Evolutionary conservation across 1,140 invertebrate species (phyloP), one percentile per base, ranked within the genome.

Genomic region (Zaprionus lachaisei): DNA sequence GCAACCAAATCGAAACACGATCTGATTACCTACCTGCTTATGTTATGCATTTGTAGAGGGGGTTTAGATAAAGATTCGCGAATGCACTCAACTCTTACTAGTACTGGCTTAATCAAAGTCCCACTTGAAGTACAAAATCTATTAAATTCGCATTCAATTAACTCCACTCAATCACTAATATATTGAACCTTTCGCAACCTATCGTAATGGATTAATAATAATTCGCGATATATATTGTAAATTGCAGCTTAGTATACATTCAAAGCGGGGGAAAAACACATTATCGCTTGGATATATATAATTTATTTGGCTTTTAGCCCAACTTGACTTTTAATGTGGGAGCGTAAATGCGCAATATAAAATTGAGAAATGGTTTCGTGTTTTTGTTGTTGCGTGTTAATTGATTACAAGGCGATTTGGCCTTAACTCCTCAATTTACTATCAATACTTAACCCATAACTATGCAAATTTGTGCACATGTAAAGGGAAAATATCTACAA

Each of bases 11-110:
- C 55, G 71, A 69, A 75, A 60, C 37, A 24, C 24, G 58, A 82
- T 3, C 71, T 83, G 76, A 83, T 76, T 79, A 65, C 57, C 57
- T 67, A 4, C 26, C n/a, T 17, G 41, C n/a, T 47, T 17, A 17
- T 47, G 41, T 17, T 17, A 47, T 41, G 15, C n/a, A 7, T 2
- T 7, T 47, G n/a, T 17, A 17, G n/a, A 17, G n/a, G 7, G 6
- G 6, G n/a, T n/a, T 2, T 2, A 17, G 41, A 17, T 47, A 17
- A 47, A 34, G 2, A 34, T 9, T 4, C 41, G 41, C 41, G n/a
- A 47, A 47, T 17, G 2, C 6, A 7, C 28, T 28, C 28, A 31
- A 9, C 7, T 31, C 7, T 2, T 31, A 31, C 2, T 31, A 17
- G 1, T 17, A 17, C 41, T 6, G 41, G 7, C n/a, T 24, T 14